Evolutionary conservation across 2,888 invertebrate genomes (phyloP).

Genomic region (Holacanthella duospinosa): DNA sequence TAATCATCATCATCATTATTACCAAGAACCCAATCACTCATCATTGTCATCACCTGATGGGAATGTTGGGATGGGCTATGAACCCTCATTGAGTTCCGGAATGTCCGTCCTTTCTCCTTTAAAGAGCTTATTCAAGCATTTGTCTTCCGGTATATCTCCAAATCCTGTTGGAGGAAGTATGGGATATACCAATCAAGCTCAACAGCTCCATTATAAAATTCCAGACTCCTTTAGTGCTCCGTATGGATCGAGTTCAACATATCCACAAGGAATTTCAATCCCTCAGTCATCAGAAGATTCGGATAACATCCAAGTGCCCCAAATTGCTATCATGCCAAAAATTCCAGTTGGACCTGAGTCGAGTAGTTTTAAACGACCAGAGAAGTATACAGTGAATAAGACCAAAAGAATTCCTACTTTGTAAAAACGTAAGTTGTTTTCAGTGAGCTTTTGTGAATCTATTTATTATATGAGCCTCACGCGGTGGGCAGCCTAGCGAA

Average conservation of each 20-base stretch:
- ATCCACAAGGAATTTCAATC: background rate
- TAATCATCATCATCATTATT: background rate
- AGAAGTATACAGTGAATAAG: background rate
- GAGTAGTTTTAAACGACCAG: background rate
- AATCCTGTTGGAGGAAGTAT: constrained; percentile 1
- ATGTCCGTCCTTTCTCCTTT: background rate
- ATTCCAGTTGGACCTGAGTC: background rate
- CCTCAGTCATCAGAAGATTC: background rate
- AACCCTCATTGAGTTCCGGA: background rate
- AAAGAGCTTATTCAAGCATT: background rate
- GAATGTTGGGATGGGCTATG: too few relatives aligned
- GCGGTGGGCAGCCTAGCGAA: too few relatives aligned
- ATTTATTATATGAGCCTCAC: background rate
- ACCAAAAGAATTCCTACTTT: background rate
- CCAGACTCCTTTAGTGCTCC: background rate
- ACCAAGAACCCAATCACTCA: background rate
- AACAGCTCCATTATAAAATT: background rate
- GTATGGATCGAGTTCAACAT: background rate
- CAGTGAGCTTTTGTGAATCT: background rate
- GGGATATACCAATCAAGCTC: background rate
- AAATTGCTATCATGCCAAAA: constrained; percentile 1
- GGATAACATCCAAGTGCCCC: background rate
- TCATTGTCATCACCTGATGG: background rate
- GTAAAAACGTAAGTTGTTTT: too few relatives aligned
- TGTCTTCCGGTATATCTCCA: background rate